Conservation (phyloP, 2,888 invertebrate genomes). For the Agelastica alni region DNA sequence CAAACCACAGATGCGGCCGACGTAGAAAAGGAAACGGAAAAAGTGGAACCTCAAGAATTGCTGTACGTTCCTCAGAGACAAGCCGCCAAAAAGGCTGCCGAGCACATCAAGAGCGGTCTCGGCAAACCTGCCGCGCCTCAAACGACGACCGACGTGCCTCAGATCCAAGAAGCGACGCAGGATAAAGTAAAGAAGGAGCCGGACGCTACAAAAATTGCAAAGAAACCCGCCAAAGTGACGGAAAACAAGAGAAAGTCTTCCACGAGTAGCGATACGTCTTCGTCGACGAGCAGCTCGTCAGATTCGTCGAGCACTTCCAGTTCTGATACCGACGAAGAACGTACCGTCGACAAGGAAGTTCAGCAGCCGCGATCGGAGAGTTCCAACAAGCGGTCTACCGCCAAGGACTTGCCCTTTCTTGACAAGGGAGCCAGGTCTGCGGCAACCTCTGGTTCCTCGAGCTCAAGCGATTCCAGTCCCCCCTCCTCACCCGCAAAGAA, state of each 20-base stretch:
- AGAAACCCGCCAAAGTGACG: slow-evolving; percentile 47
- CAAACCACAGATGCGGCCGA: slow-evolving; percentile 58
- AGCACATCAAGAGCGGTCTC: slow-evolving; percentile 82
- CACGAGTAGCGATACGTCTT: slow-evolving; percentile 62
- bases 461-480: slow-evolving; percentile 59
- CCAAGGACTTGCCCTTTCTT: slow-evolving; percentile 77
- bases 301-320: slow-evolving; percentile 61
- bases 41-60: slow-evolving; percentile 63
- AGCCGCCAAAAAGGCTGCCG: slow-evolving; percentile 90
- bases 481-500: slow-evolving; percentile 35
- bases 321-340: slow-evolving; percentile 64
- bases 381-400: slow-evolving; percentile 53
- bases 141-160: slow-evolving; percentile 35
- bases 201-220: slow-evolving; percentile 47
- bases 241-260: slow-evolving; percentile 59
- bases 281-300: slow-evolving; percentile 57
- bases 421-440: slow-evolving; percentile 75
- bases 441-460: slow-evolving; percentile 67
- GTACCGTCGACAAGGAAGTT: slow-evolving; percentile 48
- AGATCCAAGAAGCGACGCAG: slow-evolving; percentile 13
- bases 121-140: slow-evolving; percentile 54
- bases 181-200: slow-evolving; percentile 47
- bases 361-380: slow-evolving; percentile 51
- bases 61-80: slow-evolving; percentile 88
- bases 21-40: slow-evolving; percentile 67